Evolutionary conservation across 92 coral and sea anemone species (phyloP), one percentile per base, ranked within the genome.

Genomic region (Umimayanthus kanabou): DNA sequence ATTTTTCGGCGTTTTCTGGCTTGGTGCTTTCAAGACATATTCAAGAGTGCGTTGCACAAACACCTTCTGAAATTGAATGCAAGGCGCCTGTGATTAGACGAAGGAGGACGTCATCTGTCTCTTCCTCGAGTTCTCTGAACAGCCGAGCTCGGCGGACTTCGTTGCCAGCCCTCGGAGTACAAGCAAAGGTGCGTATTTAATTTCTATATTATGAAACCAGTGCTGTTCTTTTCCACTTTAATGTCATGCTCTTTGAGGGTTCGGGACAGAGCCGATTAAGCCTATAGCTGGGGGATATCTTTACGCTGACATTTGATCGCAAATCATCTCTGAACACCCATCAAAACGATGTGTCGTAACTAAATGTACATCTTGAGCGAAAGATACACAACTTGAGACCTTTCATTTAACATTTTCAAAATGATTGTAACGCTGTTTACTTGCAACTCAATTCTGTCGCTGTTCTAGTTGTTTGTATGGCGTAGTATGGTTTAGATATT

Each of bases 101-200:
- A 65, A 89, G 96, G 1, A 91, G 99, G 50, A 92, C 95, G 29
- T 93, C 97, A 18, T 92, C 94, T 61, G 94, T 95, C 45, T 93
- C 96, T 13, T 95, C 96, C 14, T 91, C 96, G 37, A 93, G 95
- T 79, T 94, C 96, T 86, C 92, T 92, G 81, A 92, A 92, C 73
- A 88, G 92, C 83, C 92, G 96, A 57, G 89, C 92, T 43, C 90
- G 99, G 67, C 89, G 99, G 53, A 96, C 99, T 29, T 97, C 99
- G 25, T 90, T 97, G 66, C 99, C 99, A 81, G 99, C 98, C 39
- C 92, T 97, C n/a, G 98, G 98, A 69, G 89, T 96, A 49, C 99
- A 97, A 82, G 93, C 93, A 47, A 95, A 95, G 99, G 99, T 97
- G 87, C 57, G 98, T 69, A 20, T 79, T 66, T 55, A 5, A 53